Base-by-base conservation (phyloP, 2,888 invertebrate species). In the Thecocarcelia acutangulata region DNA sequence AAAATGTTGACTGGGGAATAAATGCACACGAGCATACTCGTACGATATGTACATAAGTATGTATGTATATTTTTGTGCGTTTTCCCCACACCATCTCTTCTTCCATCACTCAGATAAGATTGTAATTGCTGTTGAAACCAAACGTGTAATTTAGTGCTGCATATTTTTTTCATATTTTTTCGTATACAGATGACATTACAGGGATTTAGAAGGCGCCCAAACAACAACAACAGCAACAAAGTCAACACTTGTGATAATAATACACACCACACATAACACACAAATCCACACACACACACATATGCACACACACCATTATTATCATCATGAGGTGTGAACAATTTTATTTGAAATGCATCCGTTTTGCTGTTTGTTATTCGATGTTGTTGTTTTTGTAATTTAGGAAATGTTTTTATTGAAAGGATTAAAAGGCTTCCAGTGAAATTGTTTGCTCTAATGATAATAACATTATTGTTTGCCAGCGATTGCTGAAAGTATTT, bases 121-220 rank as follows among this genome's bases (percentile, higher is more conserved):
- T 33, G 15, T 13, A 46, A 33, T 56, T 54, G 13, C 28, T 24
- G 42, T 66, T 24, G 52, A 13, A 21, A 24, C n/a, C 42, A 42
- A 61, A 42, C 17, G 56, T 56, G 33, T n/a, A 56, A 56, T 46
- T 54, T 69, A 46, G n/a, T 19, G 44, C 42, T 52, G 17, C 28
- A 13, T 17, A 42, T 8, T 3, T 21, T 15, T 46, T 15, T 28
- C n/a, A 11, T 46, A 12, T 44, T 24, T 9, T 50, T 44, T 9
- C 28, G 44, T 19, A 8, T 6, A 48, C 33, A 15, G 48, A 50
- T 9, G 37, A 59, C 17, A 59, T 28, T 17, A 50, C 17, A 61
- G 58, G 66, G 66, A 66, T 75, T 66, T 21, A 42, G 19, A 11
- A 75, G 74, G 74, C 66, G 74, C 74, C 74, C 61, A 28, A 28